These are phyloP conservation scores for Poeciliopsis prolifica DNA, from an alignment of 2,113 vertebrate genomes.

Conservation along the genomic window DNA sequence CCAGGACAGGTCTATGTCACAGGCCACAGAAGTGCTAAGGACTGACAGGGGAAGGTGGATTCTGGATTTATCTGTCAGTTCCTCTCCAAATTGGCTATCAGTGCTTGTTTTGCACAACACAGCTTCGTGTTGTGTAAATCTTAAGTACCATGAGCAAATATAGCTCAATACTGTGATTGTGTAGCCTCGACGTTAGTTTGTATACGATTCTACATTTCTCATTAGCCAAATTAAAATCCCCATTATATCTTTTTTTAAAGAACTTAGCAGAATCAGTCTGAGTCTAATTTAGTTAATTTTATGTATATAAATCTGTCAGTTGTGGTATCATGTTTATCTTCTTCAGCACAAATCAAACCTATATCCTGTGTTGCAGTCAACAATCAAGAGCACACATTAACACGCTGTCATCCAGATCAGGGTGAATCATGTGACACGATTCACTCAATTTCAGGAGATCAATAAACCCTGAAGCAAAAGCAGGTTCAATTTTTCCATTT, in stretches of 20 bases:
- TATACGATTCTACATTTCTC: neutral
- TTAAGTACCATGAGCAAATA: neutral
- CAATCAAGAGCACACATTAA: conserved; percentile 3
- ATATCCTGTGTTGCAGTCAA: neutral
- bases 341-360: too few species aligned
- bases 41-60: neutral
- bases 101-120: neutral
- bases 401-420: neutral
- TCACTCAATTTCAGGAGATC: conserved; percentile 27
- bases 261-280: neutral
- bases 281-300: neutral
- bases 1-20: neutral
- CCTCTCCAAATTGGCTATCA: neutral
- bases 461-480: conserved; percentile 32
- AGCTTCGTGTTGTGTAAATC: neutral
- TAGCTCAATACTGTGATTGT: neutral
- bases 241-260: neutral
- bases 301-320: neutral
- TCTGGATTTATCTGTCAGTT: neutral
- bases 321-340: neutral
- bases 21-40: neutral
- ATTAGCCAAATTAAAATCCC: neutral
- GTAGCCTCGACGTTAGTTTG: neutral
- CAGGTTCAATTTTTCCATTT: conserved; percentile 46
- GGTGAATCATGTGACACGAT: conserved; percentile 10